Conservation (phyloP, 2,888 invertebrate species). For the Eupelmus urozonus region DNA sequence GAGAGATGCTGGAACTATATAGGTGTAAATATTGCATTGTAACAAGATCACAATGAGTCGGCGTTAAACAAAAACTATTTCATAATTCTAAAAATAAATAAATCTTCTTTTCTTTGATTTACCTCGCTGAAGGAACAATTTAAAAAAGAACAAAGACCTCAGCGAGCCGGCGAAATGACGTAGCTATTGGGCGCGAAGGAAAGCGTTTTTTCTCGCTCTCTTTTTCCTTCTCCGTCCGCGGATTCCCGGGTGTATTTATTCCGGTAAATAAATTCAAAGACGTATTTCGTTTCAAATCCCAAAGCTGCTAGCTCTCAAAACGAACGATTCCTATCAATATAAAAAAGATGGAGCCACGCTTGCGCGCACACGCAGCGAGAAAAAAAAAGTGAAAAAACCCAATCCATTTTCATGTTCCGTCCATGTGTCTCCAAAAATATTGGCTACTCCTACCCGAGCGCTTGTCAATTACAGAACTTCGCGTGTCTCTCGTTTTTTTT, state of each 20-base stretch:
- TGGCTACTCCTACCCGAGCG: conserved; percentile 8
- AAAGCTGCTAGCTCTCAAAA: neutral
- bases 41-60: too few relatives aligned
- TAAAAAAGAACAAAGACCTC: too few relatives aligned
- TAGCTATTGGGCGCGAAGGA: too few relatives aligned
- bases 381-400: neutral
- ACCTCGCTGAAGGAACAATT: too few relatives aligned
- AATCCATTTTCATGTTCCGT: conserved; percentile 25
- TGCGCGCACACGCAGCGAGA: neutral
- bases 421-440: conserved; percentile 30
- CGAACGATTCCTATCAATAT: neutral
- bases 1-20: too few relatives aligned
- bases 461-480: conserved; percentile 39
- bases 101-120: too few relatives aligned
- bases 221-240: too few relatives aligned
- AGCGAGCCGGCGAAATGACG: too few relatives aligned
- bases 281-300: neutral
- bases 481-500: neutral
- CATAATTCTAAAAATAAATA: too few relatives aligned
- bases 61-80: too few relatives aligned
- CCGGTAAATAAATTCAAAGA: conserved; percentile 7
- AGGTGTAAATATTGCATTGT: too few relatives aligned
- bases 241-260: neutral
- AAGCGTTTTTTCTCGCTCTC: too few relatives aligned
- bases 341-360: neutral